phyloP scores from a whole-genome alignment of 2,888 invertebrate species.

The Epinotia nisella region DNA sequence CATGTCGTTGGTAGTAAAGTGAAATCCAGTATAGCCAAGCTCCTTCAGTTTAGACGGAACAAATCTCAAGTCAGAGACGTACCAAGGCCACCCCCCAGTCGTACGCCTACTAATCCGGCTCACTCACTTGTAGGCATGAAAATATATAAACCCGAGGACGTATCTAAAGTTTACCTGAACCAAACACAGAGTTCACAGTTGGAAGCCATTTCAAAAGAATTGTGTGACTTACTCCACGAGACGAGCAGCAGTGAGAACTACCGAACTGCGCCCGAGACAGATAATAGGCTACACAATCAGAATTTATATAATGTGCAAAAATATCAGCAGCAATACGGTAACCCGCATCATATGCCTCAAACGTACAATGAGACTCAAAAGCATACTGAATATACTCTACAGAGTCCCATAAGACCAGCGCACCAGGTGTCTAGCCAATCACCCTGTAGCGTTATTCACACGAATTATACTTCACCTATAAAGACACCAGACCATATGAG shows the following conservation, averaged over 20 bases:
- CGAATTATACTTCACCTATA: slow-evolving; percentile 20
- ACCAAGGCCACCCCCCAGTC: slow-evolving; percentile 4
- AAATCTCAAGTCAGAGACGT: slow-evolving; percentile 46
- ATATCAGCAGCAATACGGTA: slow-evolving; percentile 3
- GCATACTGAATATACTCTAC: slow-evolving; percentile 7
- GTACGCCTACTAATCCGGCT: background rate
- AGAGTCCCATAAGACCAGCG: slow-evolving; percentile 2
- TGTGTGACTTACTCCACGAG: slow-evolving; percentile 48
- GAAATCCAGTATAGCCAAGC: slow-evolving; percentile 63
- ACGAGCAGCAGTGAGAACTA: background rate
- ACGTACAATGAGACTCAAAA: slow-evolving; percentile 9
- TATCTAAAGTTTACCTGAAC: slow-evolving; percentile 60
- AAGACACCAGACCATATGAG: slow-evolving; percentile 13
- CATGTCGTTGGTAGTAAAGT: slow-evolving; percentile 52
- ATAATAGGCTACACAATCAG: background rate
- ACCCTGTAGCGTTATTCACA: slow-evolving; percentile 13
- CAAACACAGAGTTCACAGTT: slow-evolving; percentile 58
- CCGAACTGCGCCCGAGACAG: slow-evolving; percentile 12
- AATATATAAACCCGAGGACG: slow-evolving; percentile 47
- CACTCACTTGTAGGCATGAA: slow-evolving; percentile 36
- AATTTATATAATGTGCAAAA: slow-evolving; percentile 23
- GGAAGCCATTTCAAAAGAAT: slow-evolving; percentile 52
- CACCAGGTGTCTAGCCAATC: slow-evolving; percentile 16
- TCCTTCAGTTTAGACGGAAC: slow-evolving; percentile 66
- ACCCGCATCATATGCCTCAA: slow-evolving; percentile 1